phyloP scores from a whole-genome alignment of 2,797 vertebrate species.

The Sphenodon punctatus region DNA sequence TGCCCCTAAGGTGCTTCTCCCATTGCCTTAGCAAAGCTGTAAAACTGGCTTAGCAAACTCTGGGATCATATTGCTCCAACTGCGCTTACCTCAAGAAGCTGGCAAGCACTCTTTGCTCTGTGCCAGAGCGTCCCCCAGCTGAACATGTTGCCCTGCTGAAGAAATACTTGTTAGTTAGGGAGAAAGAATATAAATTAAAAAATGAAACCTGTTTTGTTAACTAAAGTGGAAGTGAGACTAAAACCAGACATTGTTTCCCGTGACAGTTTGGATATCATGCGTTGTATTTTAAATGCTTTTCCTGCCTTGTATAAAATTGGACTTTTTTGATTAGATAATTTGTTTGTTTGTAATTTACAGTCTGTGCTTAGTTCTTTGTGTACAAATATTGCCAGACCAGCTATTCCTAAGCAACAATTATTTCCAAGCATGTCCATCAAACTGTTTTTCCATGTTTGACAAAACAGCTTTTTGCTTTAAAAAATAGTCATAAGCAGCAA shows the following conservation, averaged over 20 bases:
- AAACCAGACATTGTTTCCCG: neutral
- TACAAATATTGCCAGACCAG: neutral
- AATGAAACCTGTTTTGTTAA: neutral
- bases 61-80: neutral
- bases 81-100: neutral
- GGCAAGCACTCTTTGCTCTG: rapidly evolving
- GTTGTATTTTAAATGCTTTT: neutral
- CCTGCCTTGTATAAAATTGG: neutral
- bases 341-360: no score
- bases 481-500: no score
- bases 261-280: rapidly evolving
- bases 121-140: neutral
- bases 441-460: neutral
- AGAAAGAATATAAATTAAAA: neutral
- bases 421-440: neutral
- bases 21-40: neutral
- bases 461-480: neutral
- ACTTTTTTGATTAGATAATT: neutral
- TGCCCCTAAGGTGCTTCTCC: neutral
- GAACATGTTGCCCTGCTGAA: neutral
- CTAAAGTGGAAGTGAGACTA: neutral
- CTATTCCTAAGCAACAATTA: neutral
- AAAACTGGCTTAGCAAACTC: neutral
- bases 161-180: neutral
- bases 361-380: no score